Evolutionary conservation across 1,140 invertebrate species (phyloP).

Genomic region (Platyscapa corneri): DNA sequence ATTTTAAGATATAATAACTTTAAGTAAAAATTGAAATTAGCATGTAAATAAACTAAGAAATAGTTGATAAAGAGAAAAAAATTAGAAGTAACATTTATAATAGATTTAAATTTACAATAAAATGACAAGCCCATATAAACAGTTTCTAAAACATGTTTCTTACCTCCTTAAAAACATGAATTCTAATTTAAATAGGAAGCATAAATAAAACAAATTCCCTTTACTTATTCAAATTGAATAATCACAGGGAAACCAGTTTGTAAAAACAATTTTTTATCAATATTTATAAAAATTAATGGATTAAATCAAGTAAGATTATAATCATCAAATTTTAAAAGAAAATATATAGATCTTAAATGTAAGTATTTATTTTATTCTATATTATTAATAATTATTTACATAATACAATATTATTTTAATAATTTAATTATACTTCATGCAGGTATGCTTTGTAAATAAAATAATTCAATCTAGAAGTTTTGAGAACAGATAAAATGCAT

Average conservation of each 20-base stretch:
- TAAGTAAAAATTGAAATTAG: slow-evolving; percentile 42
- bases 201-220: neutral
- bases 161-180: slow-evolving; percentile 34
- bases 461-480: neutral
- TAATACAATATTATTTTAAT: neutral
- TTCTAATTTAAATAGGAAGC: neutral
- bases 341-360: neutral
- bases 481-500: neutral
- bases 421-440: neutral
- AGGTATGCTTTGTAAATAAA: neutral
- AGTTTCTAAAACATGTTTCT: slow-evolving; percentile 42
- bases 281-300: neutral
- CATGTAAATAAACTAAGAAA: slow-evolving; percentile 50
- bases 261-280: neutral
- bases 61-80: slow-evolving; percentile 41
- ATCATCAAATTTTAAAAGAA: neutral
- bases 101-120: slow-evolving; percentile 53
- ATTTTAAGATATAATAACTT: slow-evolving; percentile 47
- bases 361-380: neutral
- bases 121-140: slow-evolving; percentile 42
- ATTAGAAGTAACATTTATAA: slow-evolving; percentile 51
- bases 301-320: neutral
- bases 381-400: neutral
- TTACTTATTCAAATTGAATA: neutral
- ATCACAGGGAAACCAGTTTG: neutral